Evolutionary conservation across 2,888 invertebrate species (phyloP).

Genomic region (Epiblema foenella): DNA sequence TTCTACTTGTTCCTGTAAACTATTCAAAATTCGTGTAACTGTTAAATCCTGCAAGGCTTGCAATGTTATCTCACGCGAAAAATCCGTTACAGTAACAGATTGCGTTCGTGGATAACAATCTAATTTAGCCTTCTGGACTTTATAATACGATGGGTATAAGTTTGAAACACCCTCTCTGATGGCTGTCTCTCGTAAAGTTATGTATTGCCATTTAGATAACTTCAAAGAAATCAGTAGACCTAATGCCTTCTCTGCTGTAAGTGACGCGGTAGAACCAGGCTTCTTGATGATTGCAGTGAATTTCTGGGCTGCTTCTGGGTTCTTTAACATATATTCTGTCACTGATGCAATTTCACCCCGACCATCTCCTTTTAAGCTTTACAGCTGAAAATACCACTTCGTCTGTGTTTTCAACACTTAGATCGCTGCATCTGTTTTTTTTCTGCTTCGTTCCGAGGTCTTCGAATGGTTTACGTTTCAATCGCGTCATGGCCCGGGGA

Average conservation of each 20-base stretch:
- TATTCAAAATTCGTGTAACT: neutral
- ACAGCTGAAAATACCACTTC: neutral
- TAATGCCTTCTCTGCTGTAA: neutral
- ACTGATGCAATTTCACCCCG: neutral
- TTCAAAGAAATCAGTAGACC: neutral
- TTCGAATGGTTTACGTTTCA: neutral
- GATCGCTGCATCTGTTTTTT: neutral
- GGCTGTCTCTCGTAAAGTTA: neutral
- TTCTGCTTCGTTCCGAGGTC: neutral
- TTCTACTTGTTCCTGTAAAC: conserved; percentile 4
- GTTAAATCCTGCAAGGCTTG: conserved; percentile 5
- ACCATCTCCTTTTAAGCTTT: neutral
- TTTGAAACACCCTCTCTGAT: neutral
- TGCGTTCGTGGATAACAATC: neutral
- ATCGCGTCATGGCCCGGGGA: too few relatives aligned
- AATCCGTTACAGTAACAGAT: neutral
- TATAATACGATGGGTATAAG: neutral
- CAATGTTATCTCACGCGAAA: neutral
- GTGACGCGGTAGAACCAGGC: neutral
- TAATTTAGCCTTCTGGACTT: neutral
- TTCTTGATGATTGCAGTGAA: neutral
- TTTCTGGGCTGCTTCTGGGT: neutral
- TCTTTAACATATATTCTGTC: neutral
- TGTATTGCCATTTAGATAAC: conserved; percentile 1
- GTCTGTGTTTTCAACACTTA: neutral